Percentiles rank a stretch among this genome's conserved stretches.
Evolutionary conservation across 1,140 invertebrate species (phyloP).

Genomic region (Drosophila teissieri): DNA sequence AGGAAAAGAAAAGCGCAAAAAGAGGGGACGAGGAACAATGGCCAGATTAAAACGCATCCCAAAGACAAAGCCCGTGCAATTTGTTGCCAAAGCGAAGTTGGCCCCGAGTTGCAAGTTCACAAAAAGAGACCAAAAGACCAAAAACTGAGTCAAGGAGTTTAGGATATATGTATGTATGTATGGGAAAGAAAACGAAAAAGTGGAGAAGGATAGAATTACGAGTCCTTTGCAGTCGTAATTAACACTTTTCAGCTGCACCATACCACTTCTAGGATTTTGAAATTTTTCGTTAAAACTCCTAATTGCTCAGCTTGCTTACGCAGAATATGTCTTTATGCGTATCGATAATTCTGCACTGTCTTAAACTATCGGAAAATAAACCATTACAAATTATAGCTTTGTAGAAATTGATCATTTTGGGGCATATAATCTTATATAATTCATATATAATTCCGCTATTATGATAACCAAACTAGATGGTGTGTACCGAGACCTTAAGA

Average conservation of each 20-base stretch:
- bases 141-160: background rate
- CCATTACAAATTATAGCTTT: too few relatives aligned
- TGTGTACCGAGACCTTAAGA: too few relatives aligned
- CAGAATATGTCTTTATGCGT: too few relatives aligned
- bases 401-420: too few relatives aligned
- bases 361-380: too few relatives aligned
- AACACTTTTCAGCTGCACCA: slow-evolving; percentile 2
- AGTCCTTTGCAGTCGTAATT: slow-evolving; percentile 11
- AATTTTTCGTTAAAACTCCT: background rate
- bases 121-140: background rate
- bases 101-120: slow-evolving; percentile 36
- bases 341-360: too few relatives aligned
- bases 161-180: background rate
- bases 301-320: too few relatives aligned
- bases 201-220: background rate
- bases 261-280: background rate
- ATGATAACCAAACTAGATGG: too few relatives aligned
- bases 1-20: background rate
- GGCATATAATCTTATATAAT: too few relatives aligned
- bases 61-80: slow-evolving; percentile 55
- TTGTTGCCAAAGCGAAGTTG: slow-evolving; percentile 54
- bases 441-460: too few relatives aligned
- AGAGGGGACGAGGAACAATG: slow-evolving; percentile 35
- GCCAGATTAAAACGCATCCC: slow-evolving; percentile 55
- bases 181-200: background rate